These are phyloP conservation scores for Cydia strobilella DNA, from an alignment of 1,140 invertebrate species.

Conservation along the genomic window DNA sequence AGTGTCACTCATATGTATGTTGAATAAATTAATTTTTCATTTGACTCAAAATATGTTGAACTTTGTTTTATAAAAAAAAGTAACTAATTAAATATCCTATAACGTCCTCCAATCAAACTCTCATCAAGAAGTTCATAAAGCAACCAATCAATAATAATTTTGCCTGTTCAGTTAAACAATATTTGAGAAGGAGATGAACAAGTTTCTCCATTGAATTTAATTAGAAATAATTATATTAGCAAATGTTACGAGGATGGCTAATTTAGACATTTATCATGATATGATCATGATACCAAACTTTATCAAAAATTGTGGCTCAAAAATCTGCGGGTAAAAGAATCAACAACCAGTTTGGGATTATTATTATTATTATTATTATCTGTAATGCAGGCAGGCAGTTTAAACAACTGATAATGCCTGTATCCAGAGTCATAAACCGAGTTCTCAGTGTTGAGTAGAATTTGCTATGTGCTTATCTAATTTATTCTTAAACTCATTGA, in stretches of 20 bases:
- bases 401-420: no score
- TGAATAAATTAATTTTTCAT: no score
- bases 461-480: no score
- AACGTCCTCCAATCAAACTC: not conserved
- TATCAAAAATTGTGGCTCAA: no score
- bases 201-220: conserved; percentile 57
- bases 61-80: not conserved
- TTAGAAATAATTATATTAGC: conserved; percentile 64
- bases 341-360: not conserved
- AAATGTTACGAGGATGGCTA: conserved; percentile 40
- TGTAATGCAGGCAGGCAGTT: no score
- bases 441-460: no score
- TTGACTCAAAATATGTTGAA: not conserved
- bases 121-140: conserved; percentile 22
- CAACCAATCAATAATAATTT: conserved; percentile 33
- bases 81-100: conserved; percentile 4
- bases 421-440: no score
- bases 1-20: no score
- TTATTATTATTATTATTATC: no score
- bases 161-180: conserved; percentile 35
- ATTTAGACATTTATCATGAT: conserved; percentile 44
- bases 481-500: no score
- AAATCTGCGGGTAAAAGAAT: no score
- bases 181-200: conserved; percentile 43
- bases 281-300: not conserved